phyloP scores from a whole-genome alignment of 2,888 invertebrate genomes.

The Polydrusus cervinus region DNA sequence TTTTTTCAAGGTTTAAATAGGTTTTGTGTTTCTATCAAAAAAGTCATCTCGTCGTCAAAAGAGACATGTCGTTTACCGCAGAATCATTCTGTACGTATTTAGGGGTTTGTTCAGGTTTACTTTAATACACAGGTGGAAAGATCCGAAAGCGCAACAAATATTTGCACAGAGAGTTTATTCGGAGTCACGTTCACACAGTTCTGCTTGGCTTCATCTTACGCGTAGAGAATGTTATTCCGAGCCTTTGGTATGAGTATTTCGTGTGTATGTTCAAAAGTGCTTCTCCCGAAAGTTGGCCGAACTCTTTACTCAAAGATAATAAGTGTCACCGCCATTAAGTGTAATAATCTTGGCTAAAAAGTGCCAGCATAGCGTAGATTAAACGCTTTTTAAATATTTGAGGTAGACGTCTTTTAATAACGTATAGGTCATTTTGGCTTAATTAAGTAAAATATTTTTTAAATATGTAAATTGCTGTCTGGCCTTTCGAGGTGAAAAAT shows the following conservation, averaged over 20 bases:
- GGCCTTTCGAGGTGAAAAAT: neutral
- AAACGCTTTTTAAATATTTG: slow-evolving; percentile 36
- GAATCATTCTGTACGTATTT: slow-evolving; percentile 54
- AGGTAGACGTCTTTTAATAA: slow-evolving; percentile 21
- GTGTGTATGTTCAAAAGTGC: slow-evolving; percentile 52
- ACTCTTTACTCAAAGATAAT: slow-evolving; percentile 15
- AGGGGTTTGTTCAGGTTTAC: slow-evolving; percentile 53
- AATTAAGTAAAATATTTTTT: slow-evolving; percentile 24
- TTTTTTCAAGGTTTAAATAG: slow-evolving; percentile 4
- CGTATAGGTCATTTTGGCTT: slow-evolving; percentile 14
- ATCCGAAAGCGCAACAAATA: slow-evolving; percentile 70
- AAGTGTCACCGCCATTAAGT: slow-evolving; percentile 10
- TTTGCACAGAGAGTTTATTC: slow-evolving; percentile 70
- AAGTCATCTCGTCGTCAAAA: slow-evolving; percentile 22
- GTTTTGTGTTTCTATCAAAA: neutral
- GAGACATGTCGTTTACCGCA: slow-evolving; percentile 45
- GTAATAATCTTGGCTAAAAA: slow-evolving; percentile 21
- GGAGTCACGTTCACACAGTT: slow-evolving; percentile 70
- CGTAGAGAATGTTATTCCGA: slow-evolving; percentile 65
- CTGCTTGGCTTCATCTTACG: slow-evolving; percentile 70
- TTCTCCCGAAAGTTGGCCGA: slow-evolving; percentile 31
- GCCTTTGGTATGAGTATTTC: slow-evolving; percentile 44
- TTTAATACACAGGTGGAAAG: slow-evolving; percentile 68
- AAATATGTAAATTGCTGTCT: slow-evolving; percentile 17
- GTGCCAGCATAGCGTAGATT: slow-evolving; percentile 30